Percentiles rank a stretch among this genome's conserved stretches.
These are phyloP conservation scores for Cyanoramphus novaezelandiae DNA, from an alignment of 2,113 vertebrate genomes.

Conservation along the genomic window DNA sequence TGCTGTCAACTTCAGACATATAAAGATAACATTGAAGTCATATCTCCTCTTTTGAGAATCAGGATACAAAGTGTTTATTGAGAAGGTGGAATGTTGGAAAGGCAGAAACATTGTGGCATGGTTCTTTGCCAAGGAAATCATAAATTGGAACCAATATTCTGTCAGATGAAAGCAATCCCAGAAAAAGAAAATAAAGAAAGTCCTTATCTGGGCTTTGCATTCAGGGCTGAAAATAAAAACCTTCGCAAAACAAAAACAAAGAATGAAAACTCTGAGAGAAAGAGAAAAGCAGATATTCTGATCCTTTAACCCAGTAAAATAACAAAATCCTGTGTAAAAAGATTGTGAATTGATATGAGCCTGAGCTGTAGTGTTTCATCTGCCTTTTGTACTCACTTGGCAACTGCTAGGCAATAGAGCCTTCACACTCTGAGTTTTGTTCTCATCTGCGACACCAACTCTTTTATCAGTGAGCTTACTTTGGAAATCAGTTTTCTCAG, in stretches of 20 bases:
- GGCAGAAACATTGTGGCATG: not conserved
- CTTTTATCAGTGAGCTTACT: not conserved
- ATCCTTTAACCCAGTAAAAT: not conserved
- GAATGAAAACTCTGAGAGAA: not conserved
- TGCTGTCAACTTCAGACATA: not conserved
- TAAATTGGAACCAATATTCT: not conserved
- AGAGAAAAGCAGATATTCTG: not conserved
- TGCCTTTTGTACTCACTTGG: not conserved
- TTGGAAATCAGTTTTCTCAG: not conserved
- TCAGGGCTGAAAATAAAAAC: constrained; percentile 12
- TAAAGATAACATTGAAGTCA: not conserved
- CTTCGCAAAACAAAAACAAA: not conserved
- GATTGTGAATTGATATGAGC: not conserved
- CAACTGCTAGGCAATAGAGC: not conserved
- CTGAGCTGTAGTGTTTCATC: not conserved
- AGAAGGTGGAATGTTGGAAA: not conserved
- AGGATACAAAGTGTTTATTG: not conserved
- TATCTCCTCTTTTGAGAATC: not conserved
- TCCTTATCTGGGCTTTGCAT: not conserved
- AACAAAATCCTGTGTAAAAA: not conserved
- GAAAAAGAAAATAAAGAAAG: not conserved
- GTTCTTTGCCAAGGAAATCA: constrained; percentile 5
- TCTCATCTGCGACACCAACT: not conserved
- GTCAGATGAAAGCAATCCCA: not conserved
- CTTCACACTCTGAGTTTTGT: not conserved